A percentile compares a stretch with the other conserved stretches of the same genome.
Evolutionary conservation across 2,888 invertebrate species (phyloP).

Genomic region (Tinea trinotella): DNA sequence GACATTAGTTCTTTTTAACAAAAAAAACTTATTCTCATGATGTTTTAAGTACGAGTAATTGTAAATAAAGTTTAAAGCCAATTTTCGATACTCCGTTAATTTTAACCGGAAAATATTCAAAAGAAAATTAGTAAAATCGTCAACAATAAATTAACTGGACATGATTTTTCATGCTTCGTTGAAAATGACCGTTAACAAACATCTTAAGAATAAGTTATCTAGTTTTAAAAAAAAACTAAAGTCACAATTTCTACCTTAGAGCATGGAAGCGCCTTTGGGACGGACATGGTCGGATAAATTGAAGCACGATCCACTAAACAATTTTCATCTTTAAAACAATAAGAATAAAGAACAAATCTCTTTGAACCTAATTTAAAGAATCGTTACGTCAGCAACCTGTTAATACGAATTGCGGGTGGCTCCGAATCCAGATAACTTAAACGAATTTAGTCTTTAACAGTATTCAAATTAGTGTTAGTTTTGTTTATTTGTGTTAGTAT

Average conservation of each 20-base stretch:
- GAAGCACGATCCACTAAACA: not conserved
- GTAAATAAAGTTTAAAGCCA: too few relatives aligned
- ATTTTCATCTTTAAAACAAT: not conserved
- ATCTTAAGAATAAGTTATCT: not conserved
- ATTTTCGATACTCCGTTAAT: too few relatives aligned
- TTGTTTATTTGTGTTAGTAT: not conserved
- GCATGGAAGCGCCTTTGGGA: conserved; percentile 3
- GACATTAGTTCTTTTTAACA: too few relatives aligned
- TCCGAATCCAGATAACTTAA: not conserved
- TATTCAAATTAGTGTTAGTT: not conserved
- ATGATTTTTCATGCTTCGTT: not conserved
- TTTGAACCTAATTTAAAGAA: not conserved
- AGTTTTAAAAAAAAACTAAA: not conserved
- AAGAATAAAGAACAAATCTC: not conserved
- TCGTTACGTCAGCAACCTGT: conserved; percentile 10
- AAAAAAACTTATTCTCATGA: too few relatives aligned
- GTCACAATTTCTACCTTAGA: not conserved
- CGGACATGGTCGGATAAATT: conserved; percentile 1
- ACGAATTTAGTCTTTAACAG: not conserved
- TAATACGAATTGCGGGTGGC: conserved; percentile 13
- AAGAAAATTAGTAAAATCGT: not conserved
- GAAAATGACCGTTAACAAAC: not conserved
- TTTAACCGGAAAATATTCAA: too few relatives aligned
- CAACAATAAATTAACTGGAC: not conserved
- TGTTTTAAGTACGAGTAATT: too few relatives aligned